Base-by-base conservation (phyloP, 2,888 invertebrate species). In the Andricus quercusramuli region DNA sequence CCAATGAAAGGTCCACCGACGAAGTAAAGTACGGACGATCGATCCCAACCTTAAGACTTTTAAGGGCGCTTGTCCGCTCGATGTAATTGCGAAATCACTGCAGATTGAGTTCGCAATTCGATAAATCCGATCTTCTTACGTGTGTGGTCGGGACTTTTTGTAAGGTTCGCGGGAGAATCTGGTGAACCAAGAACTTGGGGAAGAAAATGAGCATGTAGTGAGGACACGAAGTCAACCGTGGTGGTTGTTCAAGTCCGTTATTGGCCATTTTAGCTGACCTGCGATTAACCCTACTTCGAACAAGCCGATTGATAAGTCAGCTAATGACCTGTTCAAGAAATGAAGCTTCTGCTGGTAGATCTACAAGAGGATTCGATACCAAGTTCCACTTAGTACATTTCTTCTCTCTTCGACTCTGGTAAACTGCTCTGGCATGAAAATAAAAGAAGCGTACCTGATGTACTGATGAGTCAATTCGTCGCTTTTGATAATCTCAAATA, bases 11-110 rank as follows among this genome's bases (percentile, higher is more conserved):
- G 15, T 51, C 47, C 15, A 51, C 22, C 68, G 17, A 15, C 20
- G 68, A 22, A 64, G 56, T 51, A 20, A 13, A 51, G 1, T 20
- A 13, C 8, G 4, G 3, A n/a, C n/a, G 56, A n/a, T 56, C 56
- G 62, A 62, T 62, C 15, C 11, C 44, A 9, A 51, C 8, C 22
- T 8, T 67, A 29, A 59, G 29, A 68, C 41, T 20, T 70, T 68
- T 56, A 77, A 76, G 78, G 82, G 78, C 77, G 67, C 80, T 81
- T 81, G 82, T 88, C 84, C 85, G 80, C 13, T 22, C 80, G 78
- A 62, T 86, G 87, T 88, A 89, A 89, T 89, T 88, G 86, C 87
- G 62, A 83, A 87, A 86, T 86, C 81, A 84, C 84, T 78, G 84
- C 76, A 82, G 85, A 87, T 87, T 86, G 86, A 86, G 83, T 84